A percentile compares a stretch with the other conserved stretches of the same genome.
phyloP scores from a whole-genome alignment of 2,797 vertebrate species.

The Cossypha caffra region DNA sequence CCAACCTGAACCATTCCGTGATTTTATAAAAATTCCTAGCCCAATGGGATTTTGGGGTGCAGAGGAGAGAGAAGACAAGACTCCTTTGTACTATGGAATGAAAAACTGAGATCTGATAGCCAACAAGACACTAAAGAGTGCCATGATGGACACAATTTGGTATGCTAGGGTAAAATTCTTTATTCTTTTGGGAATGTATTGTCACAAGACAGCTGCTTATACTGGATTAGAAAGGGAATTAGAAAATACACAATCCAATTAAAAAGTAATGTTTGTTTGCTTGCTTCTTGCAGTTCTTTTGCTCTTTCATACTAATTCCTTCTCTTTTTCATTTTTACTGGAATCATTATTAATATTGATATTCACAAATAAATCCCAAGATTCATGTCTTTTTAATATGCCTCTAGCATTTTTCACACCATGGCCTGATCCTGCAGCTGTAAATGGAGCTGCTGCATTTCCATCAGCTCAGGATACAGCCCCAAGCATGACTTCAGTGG shows the following conservation, averaged over 20 bases:
- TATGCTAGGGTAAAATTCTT: neutral
- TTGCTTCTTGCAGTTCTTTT: constrained; percentile 14
- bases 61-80: neutral
- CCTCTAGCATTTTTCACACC: neutral
- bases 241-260: constrained; percentile 50
- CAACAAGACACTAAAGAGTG: neutral
- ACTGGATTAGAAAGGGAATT: constrained; percentile 59
- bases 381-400: neutral
- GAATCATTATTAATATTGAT: constrained; percentile 28
- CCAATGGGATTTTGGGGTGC: neutral
- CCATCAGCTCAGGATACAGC: neutral
- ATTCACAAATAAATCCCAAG: constrained; percentile 17
- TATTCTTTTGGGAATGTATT: constrained; percentile 19
- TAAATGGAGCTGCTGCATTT: neutral
- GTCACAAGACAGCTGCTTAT: constrained; percentile 44
- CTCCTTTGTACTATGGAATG: neutral
- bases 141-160: neutral
- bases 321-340: constrained; percentile 1
- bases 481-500: neutral
- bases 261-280: constrained; percentile 39
- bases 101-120: neutral
- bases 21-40: neutral
- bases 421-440: neutral
- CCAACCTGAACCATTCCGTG: neutral
- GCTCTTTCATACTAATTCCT: neutral